phyloP scores from a whole-genome alignment of 2,888 invertebrate species.

The Drosophila testacea region DNA sequence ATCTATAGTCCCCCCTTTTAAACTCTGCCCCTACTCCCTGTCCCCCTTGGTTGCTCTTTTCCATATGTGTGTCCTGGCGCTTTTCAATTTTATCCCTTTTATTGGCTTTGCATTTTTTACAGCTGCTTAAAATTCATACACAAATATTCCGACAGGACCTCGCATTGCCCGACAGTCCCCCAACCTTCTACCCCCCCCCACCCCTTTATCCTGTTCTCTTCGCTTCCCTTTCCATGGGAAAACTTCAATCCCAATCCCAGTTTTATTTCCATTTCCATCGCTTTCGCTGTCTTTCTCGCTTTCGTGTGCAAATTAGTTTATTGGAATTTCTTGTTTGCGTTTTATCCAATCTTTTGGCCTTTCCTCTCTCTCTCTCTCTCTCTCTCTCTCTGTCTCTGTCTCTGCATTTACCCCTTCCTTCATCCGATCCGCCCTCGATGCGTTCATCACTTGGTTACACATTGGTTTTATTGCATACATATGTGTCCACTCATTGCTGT shows the following conservation, averaged over 20 bases:
- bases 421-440: background rate
- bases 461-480: constrained; percentile 51
- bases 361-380: background rate
- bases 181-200: background rate
- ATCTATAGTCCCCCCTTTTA: constrained; percentile 7
- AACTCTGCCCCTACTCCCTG: background rate
- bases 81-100: constrained; percentile 80
- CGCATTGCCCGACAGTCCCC: constrained; percentile 20
- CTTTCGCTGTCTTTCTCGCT: constrained; percentile 39
- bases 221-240: background rate
- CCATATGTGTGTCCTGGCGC: constrained; percentile 36
- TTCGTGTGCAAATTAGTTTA: constrained; percentile 83
- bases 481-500: constrained; percentile 58
- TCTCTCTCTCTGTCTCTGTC: background rate
- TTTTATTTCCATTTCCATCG: constrained; percentile 1
- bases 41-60: background rate
- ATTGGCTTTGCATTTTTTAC: constrained; percentile 71
- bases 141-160: constrained; percentile 63
- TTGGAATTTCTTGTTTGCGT: constrained; percentile 80
- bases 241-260: constrained; percentile 18
- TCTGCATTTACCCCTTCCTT: background rate
- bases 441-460: constrained; percentile 40
- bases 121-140: constrained; percentile 78
- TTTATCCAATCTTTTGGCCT: constrained; percentile 31
- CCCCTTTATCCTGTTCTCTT: background rate